phyloP scores from a whole-genome alignment of 2,113 vertebrate genomes.

The Acanthisitta chloris region DNA sequence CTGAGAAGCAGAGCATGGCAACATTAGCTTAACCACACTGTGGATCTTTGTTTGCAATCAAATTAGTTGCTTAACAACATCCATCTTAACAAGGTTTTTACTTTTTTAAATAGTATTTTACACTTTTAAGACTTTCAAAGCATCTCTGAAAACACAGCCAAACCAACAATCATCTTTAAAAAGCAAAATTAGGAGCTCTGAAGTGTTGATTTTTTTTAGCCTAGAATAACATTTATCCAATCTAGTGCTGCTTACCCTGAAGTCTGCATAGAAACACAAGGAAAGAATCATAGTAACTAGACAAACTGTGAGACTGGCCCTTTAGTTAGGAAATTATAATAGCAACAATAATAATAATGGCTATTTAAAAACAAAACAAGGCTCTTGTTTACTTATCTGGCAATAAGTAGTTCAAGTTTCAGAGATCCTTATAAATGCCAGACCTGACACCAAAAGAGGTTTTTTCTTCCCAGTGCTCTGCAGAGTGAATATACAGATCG shows the following conservation, averaged over 20 bases:
- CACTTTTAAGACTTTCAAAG: background rate
- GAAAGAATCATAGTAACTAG: background rate
- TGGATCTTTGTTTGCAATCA: background rate
- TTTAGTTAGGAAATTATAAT: background rate
- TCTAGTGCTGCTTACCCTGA: background rate
- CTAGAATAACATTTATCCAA: background rate
- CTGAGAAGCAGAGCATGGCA: background rate
- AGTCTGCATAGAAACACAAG: background rate
- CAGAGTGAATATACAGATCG: background rate
- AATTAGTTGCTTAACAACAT: background rate
- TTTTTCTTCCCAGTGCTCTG: background rate
- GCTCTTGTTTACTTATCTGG: background rate
- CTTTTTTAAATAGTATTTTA: background rate
- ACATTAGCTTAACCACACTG: background rate
- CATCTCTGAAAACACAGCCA: background rate
- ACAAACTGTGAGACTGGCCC: background rate
- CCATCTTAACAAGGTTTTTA: background rate
- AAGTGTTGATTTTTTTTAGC: background rate
- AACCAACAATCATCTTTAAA: background rate
- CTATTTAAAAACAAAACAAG: background rate
- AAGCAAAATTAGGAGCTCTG: background rate
- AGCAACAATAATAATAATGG: background rate
- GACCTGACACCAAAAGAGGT: background rate
- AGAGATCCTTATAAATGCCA: background rate
- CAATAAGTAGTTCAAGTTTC: background rate